phyloP scores from a whole-genome alignment of 2,888 invertebrate species.

The Ochlodes sylvanus region DNA sequence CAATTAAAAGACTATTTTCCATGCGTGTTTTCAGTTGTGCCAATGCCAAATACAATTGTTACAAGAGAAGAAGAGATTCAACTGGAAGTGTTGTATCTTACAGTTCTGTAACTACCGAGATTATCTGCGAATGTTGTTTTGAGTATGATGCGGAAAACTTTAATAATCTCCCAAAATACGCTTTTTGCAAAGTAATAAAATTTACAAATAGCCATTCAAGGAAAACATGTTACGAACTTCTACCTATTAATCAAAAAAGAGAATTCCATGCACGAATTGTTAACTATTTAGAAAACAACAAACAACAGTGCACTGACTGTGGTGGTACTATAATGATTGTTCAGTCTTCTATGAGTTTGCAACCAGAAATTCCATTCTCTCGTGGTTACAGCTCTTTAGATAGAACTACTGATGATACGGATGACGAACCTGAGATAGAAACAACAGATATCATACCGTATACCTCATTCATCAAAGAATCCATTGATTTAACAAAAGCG shows the following conservation, averaged over 20 bases:
- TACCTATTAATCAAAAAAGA: constrained; percentile 82
- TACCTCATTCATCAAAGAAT: constrained; percentile 16
- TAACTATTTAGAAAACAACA: constrained; percentile 76
- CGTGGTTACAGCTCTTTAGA: constrained; percentile 28
- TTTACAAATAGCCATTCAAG: constrained; percentile 82
- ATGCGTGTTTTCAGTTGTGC: constrained; percentile 84
- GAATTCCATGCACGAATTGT: constrained; percentile 83
- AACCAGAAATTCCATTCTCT: constrained; percentile 36
- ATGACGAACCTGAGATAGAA: constrained; percentile 37
- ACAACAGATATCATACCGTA: constrained; percentile 30
- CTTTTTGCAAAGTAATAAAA: constrained; percentile 84
- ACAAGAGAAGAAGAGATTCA: constrained; percentile 48
- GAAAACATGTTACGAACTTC: constrained; percentile 80
- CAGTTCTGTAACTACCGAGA: constrained; percentile 45
- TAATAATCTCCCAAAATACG: constrained; percentile 78
- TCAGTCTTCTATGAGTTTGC: constrained; percentile 56
- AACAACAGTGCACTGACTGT: constrained; percentile 80
- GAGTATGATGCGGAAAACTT: constrained; percentile 63
- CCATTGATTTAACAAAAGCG: constrained; percentile 38
- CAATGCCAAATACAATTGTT: constrained; percentile 54
- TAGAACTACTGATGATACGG: constrained; percentile 17
- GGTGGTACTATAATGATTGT: constrained; percentile 71
- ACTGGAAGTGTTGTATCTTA: constrained; percentile 45
- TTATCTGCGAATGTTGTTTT: constrained; percentile 70
- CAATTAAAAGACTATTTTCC: constrained; percentile 83